These are phyloP conservation scores for Halcyon smyrnensis DNA, from an alignment of 2,797 vertebrate species.

Conservation along the genomic window DNA sequence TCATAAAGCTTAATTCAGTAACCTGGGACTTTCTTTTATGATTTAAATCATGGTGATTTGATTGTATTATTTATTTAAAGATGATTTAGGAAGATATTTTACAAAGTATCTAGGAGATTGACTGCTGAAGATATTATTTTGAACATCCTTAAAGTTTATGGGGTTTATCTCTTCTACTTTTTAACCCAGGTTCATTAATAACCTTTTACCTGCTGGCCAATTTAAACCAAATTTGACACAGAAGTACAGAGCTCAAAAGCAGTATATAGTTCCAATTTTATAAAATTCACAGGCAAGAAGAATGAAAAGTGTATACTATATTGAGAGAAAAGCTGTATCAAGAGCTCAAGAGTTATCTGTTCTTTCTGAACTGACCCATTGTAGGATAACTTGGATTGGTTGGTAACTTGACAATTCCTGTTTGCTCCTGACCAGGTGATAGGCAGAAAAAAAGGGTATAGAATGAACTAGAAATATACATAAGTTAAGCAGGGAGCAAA, in stretches of 20 bases:
- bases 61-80: neutral
- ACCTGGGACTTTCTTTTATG: neutral
- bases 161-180: rapidly evolving
- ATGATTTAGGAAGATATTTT: neutral
- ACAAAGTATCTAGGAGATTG: neutral
- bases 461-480: neutral
- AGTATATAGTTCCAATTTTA: neutral
- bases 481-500: rapidly evolving
- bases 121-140: neutral
- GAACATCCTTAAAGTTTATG: neutral
- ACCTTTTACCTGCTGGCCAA: neutral
- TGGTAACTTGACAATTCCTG: neutral
- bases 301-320: neutral
- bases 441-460: neutral
- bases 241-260: neutral
- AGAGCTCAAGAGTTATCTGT: neutral
- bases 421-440: neutral
- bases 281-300: neutral
- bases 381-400: neutral
- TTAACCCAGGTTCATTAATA: neutral
- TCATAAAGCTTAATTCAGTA: neutral
- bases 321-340: neutral
- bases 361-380: neutral
- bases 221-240: neutral
- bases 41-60: neutral